Conservation (phyloP, 2,113 vertebrate genomes). For the Brienomyrus longianalis region DNA sequence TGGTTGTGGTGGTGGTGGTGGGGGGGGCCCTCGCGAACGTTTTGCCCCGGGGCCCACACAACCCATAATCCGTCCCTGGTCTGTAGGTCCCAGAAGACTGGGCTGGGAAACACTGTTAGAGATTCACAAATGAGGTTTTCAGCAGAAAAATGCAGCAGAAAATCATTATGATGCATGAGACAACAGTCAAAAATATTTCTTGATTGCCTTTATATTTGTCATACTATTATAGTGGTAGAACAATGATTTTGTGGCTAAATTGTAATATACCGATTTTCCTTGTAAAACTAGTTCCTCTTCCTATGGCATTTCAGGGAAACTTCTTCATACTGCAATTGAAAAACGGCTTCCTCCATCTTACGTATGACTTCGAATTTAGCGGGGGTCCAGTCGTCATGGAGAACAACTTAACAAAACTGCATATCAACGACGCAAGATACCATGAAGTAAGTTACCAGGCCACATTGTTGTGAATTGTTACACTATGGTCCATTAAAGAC, state of each 20-base stretch:
- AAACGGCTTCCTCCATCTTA: constrained; percentile 74
- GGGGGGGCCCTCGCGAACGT: too few relatives aligned
- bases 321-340: constrained; percentile 88
- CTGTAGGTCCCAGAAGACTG: neutral
- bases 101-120: neutral
- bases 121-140: neutral
- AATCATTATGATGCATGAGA: neutral
- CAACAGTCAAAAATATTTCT: neutral
- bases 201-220: neutral
- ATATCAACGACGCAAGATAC: constrained; percentile 88
- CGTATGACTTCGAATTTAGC: constrained; percentile 88
- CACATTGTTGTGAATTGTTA: neutral
- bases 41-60: too few relatives aligned
- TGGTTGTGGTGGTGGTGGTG: too few relatives aligned
- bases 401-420: constrained; percentile 71
- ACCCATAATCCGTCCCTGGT: too few relatives aligned
- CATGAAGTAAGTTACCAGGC: constrained; percentile 74
- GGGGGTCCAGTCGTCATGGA: constrained; percentile 73
- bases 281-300: neutral
- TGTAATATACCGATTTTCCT: neutral
- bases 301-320: constrained; percentile 62
- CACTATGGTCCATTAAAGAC: neutral
- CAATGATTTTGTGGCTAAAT: neutral
- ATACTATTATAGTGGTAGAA: neutral
- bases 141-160: neutral